A percentile compares a stretch with the other conserved stretches of the same genome.
phyloP scores from a whole-genome alignment of 2,797 vertebrate species.

The Knipowitschia caucasica region DNA sequence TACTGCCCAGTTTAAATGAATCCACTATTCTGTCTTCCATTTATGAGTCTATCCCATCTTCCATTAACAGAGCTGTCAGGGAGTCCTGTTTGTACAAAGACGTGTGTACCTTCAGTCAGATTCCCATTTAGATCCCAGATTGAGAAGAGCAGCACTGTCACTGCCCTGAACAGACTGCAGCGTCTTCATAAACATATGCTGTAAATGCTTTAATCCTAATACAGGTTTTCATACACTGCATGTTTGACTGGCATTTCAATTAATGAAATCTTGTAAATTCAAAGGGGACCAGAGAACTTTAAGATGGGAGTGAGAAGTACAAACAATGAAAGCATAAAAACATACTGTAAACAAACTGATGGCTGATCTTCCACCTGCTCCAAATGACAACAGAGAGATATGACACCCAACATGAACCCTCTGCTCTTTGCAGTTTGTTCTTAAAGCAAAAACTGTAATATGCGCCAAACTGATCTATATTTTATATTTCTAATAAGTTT shows the following conservation, averaged over 20 bases:
- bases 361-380: neutral
- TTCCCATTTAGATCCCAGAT: conserved; percentile 66
- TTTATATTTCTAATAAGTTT: neutral
- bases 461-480: too few species aligned
- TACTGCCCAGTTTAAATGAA: conserved; percentile 53
- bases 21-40: conserved; percentile 34
- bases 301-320: neutral
- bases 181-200: conserved; percentile 17
- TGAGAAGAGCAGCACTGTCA: conserved; percentile 16
- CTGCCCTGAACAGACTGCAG: conserved; percentile 17
- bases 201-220: conserved; percentile 25
- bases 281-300: neutral
- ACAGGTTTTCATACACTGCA: neutral
- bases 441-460: too few species aligned
- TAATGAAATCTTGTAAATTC: neutral
- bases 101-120: conserved; percentile 65
- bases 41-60: conserved; percentile 55
- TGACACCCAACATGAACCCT: neutral
- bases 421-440: too few species aligned
- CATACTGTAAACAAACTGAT: conserved; percentile 2
- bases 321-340: neutral
- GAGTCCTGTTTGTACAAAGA: conserved; percentile 63
- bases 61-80: conserved; percentile 66
- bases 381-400: neutral
- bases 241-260: neutral